These are phyloP conservation scores for Crotalus helleri DNA, from an alignment of 2,113 vertebrate genomes.

Conservation along the genomic window DNA sequence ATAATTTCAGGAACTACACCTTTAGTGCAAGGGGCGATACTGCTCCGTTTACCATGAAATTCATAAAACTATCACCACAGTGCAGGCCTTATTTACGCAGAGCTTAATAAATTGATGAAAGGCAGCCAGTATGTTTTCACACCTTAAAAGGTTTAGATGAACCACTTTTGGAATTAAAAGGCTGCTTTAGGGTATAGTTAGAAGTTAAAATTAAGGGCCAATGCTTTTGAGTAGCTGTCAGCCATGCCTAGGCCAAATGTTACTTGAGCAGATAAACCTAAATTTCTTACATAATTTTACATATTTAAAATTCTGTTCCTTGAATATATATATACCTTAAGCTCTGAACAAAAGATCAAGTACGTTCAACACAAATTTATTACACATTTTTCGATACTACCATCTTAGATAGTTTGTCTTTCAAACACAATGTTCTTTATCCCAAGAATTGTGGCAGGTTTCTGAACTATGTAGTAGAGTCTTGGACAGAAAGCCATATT, in stretches of 20 bases:
- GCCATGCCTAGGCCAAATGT: background rate
- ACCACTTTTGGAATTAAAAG: background rate
- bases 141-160: background rate
- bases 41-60: no score
- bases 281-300: background rate
- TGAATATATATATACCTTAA: background rate
- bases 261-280: background rate
- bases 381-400: background rate
- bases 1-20: background rate
- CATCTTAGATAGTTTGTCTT: background rate
- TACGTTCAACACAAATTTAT: background rate
- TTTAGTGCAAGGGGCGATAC: background rate
- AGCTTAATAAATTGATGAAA: background rate
- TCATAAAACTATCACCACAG: background rate
- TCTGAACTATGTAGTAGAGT: background rate
- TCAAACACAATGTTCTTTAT: background rate
- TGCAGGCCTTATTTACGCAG: background rate
- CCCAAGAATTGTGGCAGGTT: background rate
- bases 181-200: background rate
- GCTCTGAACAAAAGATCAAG: background rate
- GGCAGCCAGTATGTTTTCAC: background rate
- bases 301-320: background rate
- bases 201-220: background rate
- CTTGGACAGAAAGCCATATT: background rate
- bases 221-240: background rate